Conservation (phyloP, 1,140 invertebrate genomes). For the Drosophila arawakana region DNA sequence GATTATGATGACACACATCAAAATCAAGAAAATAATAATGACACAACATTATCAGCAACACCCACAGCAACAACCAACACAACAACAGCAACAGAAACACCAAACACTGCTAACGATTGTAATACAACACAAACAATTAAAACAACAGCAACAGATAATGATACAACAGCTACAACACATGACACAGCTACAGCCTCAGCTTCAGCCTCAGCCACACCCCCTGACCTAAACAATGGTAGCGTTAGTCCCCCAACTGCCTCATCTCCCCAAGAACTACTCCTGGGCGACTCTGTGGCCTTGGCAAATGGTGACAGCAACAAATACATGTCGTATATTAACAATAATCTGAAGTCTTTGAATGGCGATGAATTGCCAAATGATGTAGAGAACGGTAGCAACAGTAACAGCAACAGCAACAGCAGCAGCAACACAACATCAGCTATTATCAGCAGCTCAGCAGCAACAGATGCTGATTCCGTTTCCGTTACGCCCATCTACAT, state of each 20-base stretch:
- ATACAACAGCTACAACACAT: constrained; percentile 25
- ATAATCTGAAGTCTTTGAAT: constrained; percentile 62
- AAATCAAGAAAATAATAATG: constrained; percentile 36
- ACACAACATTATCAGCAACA: constrained; percentile 53
- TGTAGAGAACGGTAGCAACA: constrained; percentile 28
- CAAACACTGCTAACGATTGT: constrained; percentile 69
- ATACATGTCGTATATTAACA: constrained; percentile 73
- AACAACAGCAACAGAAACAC: constrained; percentile 40
- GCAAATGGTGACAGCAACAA: constrained; percentile 71
- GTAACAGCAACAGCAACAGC: constrained; percentile 25
- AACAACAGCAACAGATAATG: constrained; percentile 62
- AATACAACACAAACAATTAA: constrained; percentile 78
- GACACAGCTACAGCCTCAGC: neutral
- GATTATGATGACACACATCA: constrained; percentile 40
- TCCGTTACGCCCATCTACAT: constrained; percentile 15
- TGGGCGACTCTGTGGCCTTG: constrained; percentile 28
- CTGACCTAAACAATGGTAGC: constrained; percentile 39
- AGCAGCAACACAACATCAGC: constrained; percentile 30
- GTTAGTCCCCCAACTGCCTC: constrained; percentile 25
- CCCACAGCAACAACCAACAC: constrained; percentile 50
- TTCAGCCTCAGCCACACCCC: constrained; percentile 22
- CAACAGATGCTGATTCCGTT: constrained; percentile 34
- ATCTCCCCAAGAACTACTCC: constrained; percentile 23
- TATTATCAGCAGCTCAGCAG: constrained; percentile 31
- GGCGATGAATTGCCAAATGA: constrained; percentile 42